Evolutionary conservation across 2,797 vertebrate genomes (phyloP).

Genomic region (Myotis vivesi): DNA sequence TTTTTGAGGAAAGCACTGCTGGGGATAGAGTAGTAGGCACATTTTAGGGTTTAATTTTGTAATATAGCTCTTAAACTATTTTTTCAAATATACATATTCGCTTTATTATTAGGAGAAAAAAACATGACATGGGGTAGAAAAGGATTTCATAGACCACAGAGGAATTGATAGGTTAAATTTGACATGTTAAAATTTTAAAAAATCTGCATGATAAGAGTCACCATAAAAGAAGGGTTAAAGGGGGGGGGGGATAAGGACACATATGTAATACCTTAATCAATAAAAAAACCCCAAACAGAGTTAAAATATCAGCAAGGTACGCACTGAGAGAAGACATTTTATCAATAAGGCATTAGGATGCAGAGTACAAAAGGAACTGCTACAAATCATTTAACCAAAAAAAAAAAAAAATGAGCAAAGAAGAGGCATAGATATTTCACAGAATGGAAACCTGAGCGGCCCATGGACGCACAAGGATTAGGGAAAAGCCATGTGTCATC

Average conservation of each 20-base stretch:
- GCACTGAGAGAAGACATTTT: background rate
- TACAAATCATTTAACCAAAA: too few relatives aligned
- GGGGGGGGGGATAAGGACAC: too few relatives aligned
- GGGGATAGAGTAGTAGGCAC: background rate
- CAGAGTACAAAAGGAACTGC: background rate
- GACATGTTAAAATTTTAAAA: background rate
- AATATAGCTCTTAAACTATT: background rate
- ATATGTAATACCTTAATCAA: too few relatives aligned
- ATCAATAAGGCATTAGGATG: background rate
- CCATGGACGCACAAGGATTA: rapidly evolving
- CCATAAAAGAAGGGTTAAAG: background rate
- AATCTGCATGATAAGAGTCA: background rate
- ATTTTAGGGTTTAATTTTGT: background rate
- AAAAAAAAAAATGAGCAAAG: background rate
- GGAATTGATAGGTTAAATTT: background rate
- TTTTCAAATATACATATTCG: background rate
- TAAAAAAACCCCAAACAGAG: too few relatives aligned
- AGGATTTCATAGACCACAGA: background rate
- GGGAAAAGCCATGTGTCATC: background rate
- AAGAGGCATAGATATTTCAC: background rate
- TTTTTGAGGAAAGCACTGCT: background rate
- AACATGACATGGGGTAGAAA: background rate
- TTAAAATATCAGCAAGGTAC: background rate
- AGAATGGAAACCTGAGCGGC: background rate
- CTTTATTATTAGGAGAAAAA: background rate